Evolutionary conservation across 2,888 invertebrate species (phyloP).

Genomic region (Plemyria rubiginata): DNA sequence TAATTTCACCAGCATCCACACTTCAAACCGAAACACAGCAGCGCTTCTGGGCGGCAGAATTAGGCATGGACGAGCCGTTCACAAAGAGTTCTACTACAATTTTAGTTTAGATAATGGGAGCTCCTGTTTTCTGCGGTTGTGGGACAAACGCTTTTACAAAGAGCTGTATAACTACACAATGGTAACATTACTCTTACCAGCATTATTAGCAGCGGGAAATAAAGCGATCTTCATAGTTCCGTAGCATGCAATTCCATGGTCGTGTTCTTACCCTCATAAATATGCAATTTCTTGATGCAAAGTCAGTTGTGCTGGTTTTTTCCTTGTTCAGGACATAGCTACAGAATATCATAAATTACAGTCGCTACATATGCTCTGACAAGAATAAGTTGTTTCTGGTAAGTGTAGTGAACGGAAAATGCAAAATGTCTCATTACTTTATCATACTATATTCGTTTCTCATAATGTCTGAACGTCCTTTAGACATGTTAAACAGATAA

Average conservation of each 20-base stretch:
- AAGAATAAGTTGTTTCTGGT: neutral
- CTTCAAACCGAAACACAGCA: no score
- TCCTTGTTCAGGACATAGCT: conserved; percentile 9
- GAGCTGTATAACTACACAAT: no score
- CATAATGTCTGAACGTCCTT: neutral
- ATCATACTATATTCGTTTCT: no score
- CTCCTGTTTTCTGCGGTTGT: no score
- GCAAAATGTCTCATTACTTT: no score
- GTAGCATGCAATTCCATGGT: conserved; percentile 39
- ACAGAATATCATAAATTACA: neutral
- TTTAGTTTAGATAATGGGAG: no score
- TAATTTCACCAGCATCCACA: no score
- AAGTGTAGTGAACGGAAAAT: neutral
- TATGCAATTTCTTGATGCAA: conserved; percentile 46
- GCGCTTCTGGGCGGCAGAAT: no score
- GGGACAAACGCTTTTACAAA: no score
- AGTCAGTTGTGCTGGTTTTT: conserved; percentile 33
- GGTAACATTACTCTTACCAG: neutral
- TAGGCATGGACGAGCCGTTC: no score
- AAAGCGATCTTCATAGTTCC: conserved; percentile 34
- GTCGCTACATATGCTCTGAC: conserved; percentile 1
- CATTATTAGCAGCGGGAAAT: neutral
- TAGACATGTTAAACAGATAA: no score
- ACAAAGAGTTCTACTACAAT: no score
- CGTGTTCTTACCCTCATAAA: conserved; percentile 44